These are phyloP conservation scores for Tachina lurida DNA, from an alignment of 2,888 invertebrate genomes.

Conservation along the genomic window DNA sequence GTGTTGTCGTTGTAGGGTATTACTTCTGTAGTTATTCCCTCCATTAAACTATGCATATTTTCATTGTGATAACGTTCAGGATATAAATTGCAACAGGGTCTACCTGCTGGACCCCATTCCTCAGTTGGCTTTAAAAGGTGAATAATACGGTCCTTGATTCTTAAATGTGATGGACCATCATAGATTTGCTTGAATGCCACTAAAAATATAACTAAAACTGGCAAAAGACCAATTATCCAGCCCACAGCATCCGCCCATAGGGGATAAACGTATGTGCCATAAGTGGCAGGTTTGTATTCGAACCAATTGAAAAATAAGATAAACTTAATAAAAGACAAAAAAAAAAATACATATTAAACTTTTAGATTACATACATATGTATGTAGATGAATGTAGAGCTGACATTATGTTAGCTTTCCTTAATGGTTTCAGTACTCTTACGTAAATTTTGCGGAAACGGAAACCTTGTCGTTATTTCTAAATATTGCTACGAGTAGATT, in stretches of 20 bases:
- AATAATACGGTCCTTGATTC: slow-evolving; percentile 85
- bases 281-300: slow-evolving; percentile 89
- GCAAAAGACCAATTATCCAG: slow-evolving; percentile 89
- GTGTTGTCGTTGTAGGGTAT: slow-evolving; percentile 75
- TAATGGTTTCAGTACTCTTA: no score
- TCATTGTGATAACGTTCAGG: slow-evolving; percentile 79
- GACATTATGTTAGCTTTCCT: no score
- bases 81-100: slow-evolving; percentile 79
- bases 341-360: not conserved
- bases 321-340: slow-evolving; percentile 83
- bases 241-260: slow-evolving; percentile 91
- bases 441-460: no score
- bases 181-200: slow-evolving; percentile 85
- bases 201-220: slow-evolving; percentile 87
- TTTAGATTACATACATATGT: not conserved
- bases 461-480: no score
- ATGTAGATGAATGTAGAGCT: not conserved
- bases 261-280: slow-evolving; percentile 90
- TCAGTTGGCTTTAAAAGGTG: slow-evolving; percentile 87
- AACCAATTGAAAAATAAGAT: slow-evolving; percentile 91
- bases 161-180: slow-evolving; percentile 85
- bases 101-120: slow-evolving; percentile 88
- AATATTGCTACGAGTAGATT: no score
- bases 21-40: slow-evolving; percentile 75
- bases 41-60: slow-evolving; percentile 83